Evolutionary conservation across 2,888 invertebrate species (phyloP).

Genomic region (Ernsta delagoae): DNA sequence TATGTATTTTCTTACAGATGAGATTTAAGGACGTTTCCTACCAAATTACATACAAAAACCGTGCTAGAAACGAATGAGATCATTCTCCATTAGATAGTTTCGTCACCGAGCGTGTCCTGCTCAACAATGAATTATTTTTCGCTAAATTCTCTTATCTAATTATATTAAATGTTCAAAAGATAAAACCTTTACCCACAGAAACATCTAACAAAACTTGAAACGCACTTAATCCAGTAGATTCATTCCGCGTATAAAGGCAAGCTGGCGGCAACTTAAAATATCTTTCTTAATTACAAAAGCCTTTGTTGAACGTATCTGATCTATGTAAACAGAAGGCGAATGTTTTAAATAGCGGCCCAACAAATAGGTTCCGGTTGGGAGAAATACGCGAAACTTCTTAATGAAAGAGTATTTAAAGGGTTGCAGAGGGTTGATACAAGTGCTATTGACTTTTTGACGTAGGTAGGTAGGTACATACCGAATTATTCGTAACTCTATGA

Average conservation of each 20-base stretch:
- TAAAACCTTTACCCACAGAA: conserved; percentile 36
- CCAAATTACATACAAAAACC: no score
- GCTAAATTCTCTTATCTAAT: not conserved
- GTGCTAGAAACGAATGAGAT: no score
- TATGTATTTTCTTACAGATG: no score
- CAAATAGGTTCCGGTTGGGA: conserved; percentile 80
- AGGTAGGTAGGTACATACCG: conserved; percentile 2
- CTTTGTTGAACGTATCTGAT: conserved; percentile 85
- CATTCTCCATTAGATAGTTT: no score
- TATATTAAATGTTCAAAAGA: conserved; percentile 18
- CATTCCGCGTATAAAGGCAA: conserved; percentile 81
- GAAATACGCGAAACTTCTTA: conserved; percentile 77
- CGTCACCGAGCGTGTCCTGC: no score
- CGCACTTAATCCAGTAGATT: conserved; percentile 79
- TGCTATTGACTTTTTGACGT: conserved; percentile 22
- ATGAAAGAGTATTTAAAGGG: conserved; percentile 73
- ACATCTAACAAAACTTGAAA: conserved; percentile 67
- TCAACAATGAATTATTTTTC: no score
- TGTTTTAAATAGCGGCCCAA: conserved; percentile 83
- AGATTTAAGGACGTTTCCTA: no score
- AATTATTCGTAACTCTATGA: not conserved
- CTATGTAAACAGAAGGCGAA: conserved; percentile 83
- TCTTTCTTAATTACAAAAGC: conserved; percentile 85
- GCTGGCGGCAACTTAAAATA: conserved; percentile 83
- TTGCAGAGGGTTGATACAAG: conserved; percentile 46